Evolutionary conservation across 1,140 invertebrate genomes (phyloP).

Genomic region (Platyscapa corneri): DNA sequence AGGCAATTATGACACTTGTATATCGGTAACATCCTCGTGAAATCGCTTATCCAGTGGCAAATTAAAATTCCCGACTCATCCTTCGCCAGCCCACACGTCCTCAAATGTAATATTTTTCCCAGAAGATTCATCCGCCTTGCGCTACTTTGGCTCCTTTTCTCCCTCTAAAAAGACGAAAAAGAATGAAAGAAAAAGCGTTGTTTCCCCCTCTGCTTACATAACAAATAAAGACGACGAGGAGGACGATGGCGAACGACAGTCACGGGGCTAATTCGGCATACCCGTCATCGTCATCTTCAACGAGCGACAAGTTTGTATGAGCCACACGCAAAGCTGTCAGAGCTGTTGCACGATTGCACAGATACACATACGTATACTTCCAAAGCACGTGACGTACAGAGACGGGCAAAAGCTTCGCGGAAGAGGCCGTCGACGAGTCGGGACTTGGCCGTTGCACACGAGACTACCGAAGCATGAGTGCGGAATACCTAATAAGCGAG

Average conservation of each 20-base stretch:
- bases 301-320: slow-evolving; percentile 64
- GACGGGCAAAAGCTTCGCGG: slow-evolving; percentile 34
- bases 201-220: slow-evolving; percentile 35
- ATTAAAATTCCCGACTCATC: slow-evolving; percentile 49
- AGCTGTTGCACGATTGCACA: background rate
- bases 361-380: slow-evolving; percentile 47
- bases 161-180: background rate
- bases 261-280: slow-evolving; percentile 34
- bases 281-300: background rate
- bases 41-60: slow-evolving; percentile 39
- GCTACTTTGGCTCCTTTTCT: background rate
- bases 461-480: slow-evolving; percentile 59
- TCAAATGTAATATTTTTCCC: slow-evolving; percentile 39
- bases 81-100: slow-evolving; percentile 2
- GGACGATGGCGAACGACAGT: slow-evolving; percentile 5
- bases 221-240: slow-evolving; percentile 13
- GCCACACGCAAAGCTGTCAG: slow-evolving; percentile 52
- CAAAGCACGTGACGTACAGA: slow-evolving; percentile 33
- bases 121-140: background rate
- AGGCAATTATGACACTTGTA: background rate
- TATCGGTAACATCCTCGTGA: slow-evolving; percentile 21
- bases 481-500: slow-evolving; percentile 68
- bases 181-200: slow-evolving; percentile 16
- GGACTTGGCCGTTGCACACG: background rate
- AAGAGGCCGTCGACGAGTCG: background rate